Evolutionary conservation across 1,140 invertebrate species (phyloP), one percentile per base, ranked within the genome.

Genomic region (Rhagoletis pomonella): DNA sequence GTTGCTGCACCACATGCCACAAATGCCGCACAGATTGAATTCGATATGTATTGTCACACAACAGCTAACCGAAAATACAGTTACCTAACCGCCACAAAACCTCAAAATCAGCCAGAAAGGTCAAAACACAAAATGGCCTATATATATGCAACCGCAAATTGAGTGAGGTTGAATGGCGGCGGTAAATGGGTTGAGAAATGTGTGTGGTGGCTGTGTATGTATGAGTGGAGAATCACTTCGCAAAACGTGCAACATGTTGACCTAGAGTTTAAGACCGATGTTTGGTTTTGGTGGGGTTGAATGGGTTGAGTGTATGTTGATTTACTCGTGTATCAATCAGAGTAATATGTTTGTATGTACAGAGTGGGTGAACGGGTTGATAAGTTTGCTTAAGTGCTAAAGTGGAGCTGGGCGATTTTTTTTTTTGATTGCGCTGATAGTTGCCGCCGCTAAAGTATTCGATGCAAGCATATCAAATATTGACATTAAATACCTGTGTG

Each of bases 101-200:
- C 73, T 6, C 10, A 58, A 81, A 81, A 81, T 50, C 47, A 55
- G 47, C 44, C 47, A 10, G 73, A 81, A 81, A 81, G 73, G 47
- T 81, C 73, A 81, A 81, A 81, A 81, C 50, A 81, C 73, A 81
- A 81, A 81, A 55, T 19, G 73, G 47, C 47, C 73, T 29, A 81
- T n/a, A 55, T 12, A 55, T 5, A 77, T n/a, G n/a, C 42, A 55
- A 81, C 73, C 73, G 10, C 73, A 81, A 81, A 81, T 81, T 81
- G 50, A 55, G 73, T 55, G 17, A 42, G 42, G n/a, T 50, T 81
- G 73, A 55, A 17, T 29, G 7, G 47, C 3, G 73, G 6, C 64
- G 4, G 29, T 19, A 5, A 39, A 39, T 39, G 64, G 29, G 6
- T 39, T 19, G 64, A 19, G 64, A 67, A 62, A 55, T 55, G 4